Conservation (phyloP, 2,113 vertebrate species). For the Oreochromis niloticus region DNA sequence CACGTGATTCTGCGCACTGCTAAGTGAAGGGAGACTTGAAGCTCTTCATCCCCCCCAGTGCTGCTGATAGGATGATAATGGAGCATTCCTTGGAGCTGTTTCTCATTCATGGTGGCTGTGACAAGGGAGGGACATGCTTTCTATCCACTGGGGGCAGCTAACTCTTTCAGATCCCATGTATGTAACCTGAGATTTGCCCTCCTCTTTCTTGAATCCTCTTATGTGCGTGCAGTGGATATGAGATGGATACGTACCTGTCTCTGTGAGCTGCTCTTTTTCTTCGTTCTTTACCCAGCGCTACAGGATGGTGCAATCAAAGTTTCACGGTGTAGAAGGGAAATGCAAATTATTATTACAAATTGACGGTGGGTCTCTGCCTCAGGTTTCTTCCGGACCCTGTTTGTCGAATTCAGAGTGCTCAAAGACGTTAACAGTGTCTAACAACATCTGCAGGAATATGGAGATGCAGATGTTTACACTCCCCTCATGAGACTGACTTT, state of each 20-base stretch:
- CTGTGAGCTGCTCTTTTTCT: not conserved
- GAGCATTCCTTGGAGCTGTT: conserved; percentile 64
- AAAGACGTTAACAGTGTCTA: not conserved
- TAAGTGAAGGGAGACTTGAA: conserved; percentile 34
- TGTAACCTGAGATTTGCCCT: conserved; percentile 58
- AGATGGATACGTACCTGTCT: conserved; percentile 31
- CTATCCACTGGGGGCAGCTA: conserved; percentile 37
- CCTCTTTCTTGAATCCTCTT: conserved; percentile 38
- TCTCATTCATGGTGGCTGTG: conserved; percentile 63
- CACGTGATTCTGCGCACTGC: conserved; percentile 49
- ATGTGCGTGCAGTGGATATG: conserved; percentile 26
- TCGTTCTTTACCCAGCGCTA: not conserved
- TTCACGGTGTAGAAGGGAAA: not conserved
- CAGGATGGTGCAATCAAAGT: not conserved
- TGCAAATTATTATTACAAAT: not conserved
- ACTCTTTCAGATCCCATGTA: conserved; percentile 36
- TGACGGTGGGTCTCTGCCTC: not conserved
- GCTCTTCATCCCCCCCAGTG: conserved; percentile 51
- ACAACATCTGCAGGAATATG: not conserved
- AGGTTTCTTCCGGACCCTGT: not conserved
- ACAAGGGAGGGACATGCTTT: conserved; percentile 55
- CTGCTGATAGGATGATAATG: conserved; percentile 64
- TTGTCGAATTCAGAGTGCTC: not conserved
- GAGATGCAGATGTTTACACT: conserved; percentile 11
- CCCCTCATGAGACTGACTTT: conserved; percentile 11